phyloP scores from a whole-genome alignment of 2,113 vertebrate species.

The Vombatus ursinus region DNA sequence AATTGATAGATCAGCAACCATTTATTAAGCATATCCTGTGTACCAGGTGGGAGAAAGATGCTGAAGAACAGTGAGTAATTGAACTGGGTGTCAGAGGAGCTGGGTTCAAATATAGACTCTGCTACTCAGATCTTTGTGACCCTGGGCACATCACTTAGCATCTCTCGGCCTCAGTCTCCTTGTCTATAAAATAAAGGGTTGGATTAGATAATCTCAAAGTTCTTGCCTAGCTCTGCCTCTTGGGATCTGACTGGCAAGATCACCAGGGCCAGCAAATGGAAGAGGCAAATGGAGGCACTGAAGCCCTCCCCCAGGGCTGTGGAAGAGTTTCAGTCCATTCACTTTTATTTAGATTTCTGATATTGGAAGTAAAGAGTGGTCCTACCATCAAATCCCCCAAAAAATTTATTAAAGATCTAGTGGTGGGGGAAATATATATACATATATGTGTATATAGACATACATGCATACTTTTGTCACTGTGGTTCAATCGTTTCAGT shows the following conservation, averaged over 20 bases:
- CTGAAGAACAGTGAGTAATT: neutral
- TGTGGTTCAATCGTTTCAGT: too few relatives aligned
- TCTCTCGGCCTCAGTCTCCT: neutral
- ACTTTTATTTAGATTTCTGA: neutral
- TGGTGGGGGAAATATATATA: too few relatives aligned
- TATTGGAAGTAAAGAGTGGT: neutral
- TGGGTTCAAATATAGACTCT: neutral
- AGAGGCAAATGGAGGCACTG: too few relatives aligned
- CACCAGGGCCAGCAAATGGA: neutral
- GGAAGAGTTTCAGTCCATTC: neutral
- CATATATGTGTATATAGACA: neutral
- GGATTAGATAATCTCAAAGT: neutral
- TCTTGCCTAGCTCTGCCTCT: neutral
- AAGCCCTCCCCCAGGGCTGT: neutral
- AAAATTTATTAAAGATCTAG: neutral
- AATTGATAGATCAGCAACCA: neutral
- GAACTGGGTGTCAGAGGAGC: neutral
- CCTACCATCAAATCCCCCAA: neutral
- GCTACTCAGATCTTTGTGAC: neutral
- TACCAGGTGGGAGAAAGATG: neutral
- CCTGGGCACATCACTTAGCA: neutral
- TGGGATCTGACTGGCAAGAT: slow-evolving; percentile 4
- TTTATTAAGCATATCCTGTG: neutral
- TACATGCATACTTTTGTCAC: too few relatives aligned
- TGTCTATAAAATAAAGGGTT: neutral